These are phyloP conservation scores for Heliconius himera DNA, from an alignment of 1,140 invertebrate genomes.

Conservation along the genomic window DNA sequence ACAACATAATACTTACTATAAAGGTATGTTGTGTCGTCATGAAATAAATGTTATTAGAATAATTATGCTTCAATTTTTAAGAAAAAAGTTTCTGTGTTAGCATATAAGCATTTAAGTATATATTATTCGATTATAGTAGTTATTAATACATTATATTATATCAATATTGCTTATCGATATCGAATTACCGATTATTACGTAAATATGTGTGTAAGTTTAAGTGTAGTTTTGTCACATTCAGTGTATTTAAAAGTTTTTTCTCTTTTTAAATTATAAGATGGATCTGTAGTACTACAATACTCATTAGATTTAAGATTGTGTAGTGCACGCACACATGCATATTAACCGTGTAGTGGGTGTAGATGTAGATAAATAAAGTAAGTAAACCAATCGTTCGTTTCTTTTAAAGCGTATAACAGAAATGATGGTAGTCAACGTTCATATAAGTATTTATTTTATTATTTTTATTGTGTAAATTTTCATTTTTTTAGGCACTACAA, in stretches of 20 bases:
- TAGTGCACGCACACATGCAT: slow-evolving; percentile 58
- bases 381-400: slow-evolving; percentile 32
- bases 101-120: slow-evolving; percentile 39
- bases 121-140: slow-evolving; percentile 32
- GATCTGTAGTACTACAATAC: slow-evolving; percentile 72
- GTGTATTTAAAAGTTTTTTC: slow-evolving; percentile 55
- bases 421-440: too few relatives aligned
- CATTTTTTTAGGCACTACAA: too few relatives aligned
- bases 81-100: not conserved
- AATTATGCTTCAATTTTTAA: slow-evolving; percentile 11
- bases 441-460: too few relatives aligned
- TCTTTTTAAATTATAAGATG: slow-evolving; percentile 36
- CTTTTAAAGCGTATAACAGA: not conserved
- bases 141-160: not conserved
- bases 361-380: slow-evolving; percentile 43
- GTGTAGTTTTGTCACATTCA: slow-evolving; percentile 66
- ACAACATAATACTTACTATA: not conserved
- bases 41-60: slow-evolving; percentile 54
- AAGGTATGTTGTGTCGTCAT: slow-evolving; percentile 65
- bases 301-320: slow-evolving; percentile 65
- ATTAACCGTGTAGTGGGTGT: slow-evolving; percentile 52
- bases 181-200: slow-evolving; percentile 35
- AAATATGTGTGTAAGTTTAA: not conserved
- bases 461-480: too few relatives aligned
- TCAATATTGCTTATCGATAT: slow-evolving; percentile 16